These are phyloP conservation scores for Stenchaetothrips biformis DNA, from an alignment of 2,888 invertebrate genomes.

Conservation along the genomic window DNA sequence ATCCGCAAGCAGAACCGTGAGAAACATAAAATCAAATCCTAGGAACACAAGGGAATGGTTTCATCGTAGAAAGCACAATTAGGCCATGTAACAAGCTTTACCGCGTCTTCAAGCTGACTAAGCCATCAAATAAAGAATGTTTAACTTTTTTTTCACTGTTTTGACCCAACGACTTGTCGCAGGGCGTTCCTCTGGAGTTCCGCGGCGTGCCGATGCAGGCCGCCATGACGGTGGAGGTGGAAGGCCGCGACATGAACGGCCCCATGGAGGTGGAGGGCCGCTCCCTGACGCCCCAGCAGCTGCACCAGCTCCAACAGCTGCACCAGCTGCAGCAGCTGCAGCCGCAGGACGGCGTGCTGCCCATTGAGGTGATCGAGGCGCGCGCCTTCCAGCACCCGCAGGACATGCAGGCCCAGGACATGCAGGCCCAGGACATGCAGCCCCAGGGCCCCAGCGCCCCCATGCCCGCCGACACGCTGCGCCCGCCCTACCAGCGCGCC, in stretches of 20 bases:
- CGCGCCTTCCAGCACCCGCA: slow-evolving; percentile 31
- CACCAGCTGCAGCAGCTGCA: slow-evolving; percentile 29
- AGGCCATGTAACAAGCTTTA: too few relatives aligned
- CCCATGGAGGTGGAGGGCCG: slow-evolving; percentile 12
- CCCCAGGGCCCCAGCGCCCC: slow-evolving; percentile 39
- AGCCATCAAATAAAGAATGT: too few relatives aligned
- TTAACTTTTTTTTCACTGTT: too few relatives aligned
- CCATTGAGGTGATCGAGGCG: slow-evolving; percentile 31
- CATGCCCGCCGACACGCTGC: slow-evolving; percentile 40
- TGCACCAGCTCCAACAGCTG: slow-evolving; percentile 28
- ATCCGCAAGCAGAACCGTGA: too few relatives aligned
- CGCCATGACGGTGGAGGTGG: slow-evolving; percentile 30
- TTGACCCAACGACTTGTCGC: neutral
- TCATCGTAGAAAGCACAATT: too few relatives aligned
- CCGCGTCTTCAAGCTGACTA: too few relatives aligned
- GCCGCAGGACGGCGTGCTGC: slow-evolving; percentile 26
- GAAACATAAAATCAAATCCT: too few relatives aligned
- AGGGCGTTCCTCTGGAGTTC: slow-evolving; percentile 1
- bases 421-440: slow-evolving; percentile 31
- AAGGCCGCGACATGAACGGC: neutral
- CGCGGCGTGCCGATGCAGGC: slow-evolving; percentile 32
- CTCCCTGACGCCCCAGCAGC: slow-evolving; percentile 26
- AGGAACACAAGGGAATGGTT: too few relatives aligned
- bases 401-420: slow-evolving; percentile 31
- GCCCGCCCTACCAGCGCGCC: slow-evolving; percentile 44